A percentile compares a stretch with the other conserved stretches of the same genome.
Evolutionary conservation across 2,797 vertebrate species (phyloP).

Genomic region (Acipenser transmontanus): DNA sequence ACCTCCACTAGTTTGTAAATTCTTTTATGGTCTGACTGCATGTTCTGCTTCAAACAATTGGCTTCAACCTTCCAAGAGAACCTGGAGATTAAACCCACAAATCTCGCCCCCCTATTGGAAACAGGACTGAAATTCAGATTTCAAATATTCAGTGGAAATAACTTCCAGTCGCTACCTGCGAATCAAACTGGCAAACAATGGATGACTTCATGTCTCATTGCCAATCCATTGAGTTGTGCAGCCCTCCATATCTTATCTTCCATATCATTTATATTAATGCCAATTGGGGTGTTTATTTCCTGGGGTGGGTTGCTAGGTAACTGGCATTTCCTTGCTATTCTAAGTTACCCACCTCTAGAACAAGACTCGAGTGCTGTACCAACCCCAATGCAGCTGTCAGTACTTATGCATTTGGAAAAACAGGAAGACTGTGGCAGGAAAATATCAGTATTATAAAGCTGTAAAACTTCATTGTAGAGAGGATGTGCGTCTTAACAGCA

Average conservation of each 20-base stretch:
- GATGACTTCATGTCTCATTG: background rate
- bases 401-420: background rate
- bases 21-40: too few relatives aligned
- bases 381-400: conserved; percentile 1
- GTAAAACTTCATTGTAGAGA: background rate
- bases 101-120: too few relatives aligned
- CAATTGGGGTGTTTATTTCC: background rate
- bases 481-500: conserved; percentile 1
- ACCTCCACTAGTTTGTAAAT: too few relatives aligned
- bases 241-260: conserved; percentile 2
- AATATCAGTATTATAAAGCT: background rate
- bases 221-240: background rate
- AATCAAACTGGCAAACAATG: too few relatives aligned
- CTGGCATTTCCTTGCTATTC: background rate
- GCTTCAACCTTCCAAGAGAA: too few relatives aligned
- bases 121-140: too few relatives aligned
- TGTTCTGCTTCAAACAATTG: too few relatives aligned
- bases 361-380: background rate
- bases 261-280: background rate
- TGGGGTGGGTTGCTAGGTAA: background rate
- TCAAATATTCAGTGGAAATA: too few relatives aligned
- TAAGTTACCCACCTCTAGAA: background rate
- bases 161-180: too few relatives aligned
- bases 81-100: too few relatives aligned
- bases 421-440: background rate